phyloP scores from a whole-genome alignment of 92 coral and sea anemone genomes.

The Metridium senile region DNA sequence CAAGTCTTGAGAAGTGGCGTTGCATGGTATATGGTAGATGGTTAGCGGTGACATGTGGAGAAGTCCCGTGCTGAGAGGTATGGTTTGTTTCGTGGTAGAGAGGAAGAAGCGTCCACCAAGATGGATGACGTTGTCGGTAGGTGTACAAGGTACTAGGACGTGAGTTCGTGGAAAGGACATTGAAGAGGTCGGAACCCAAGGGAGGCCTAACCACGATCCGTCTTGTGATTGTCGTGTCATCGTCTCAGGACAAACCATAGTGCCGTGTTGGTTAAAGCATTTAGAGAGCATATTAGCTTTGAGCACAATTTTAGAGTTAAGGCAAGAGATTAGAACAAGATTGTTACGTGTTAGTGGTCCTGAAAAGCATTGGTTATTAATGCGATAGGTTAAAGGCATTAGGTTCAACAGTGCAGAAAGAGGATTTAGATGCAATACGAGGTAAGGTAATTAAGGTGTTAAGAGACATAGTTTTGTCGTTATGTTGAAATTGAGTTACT shows the following conservation, averaged over 20 bases:
- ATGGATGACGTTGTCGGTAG: background rate
- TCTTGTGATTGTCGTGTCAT: background rate
- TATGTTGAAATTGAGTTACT: background rate
- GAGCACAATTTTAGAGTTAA: background rate
- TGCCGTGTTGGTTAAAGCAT: constrained; percentile 8
- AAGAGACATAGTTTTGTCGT: background rate
- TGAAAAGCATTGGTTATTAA: background rate
- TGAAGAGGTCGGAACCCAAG: constrained; percentile 5
- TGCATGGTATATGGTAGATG: constrained; percentile 29
- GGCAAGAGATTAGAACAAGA: constrained; percentile 12
- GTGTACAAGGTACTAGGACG: background rate
- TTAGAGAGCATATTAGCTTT: background rate
- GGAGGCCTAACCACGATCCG: constrained; percentile 25
- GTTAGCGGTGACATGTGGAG: constrained; percentile 5
- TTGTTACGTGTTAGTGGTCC: constrained; percentile 16
- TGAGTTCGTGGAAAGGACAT: background rate
- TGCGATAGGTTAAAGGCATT: constrained; percentile 1
- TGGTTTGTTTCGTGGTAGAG: background rate
- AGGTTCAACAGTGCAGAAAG: background rate
- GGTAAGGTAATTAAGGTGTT: background rate
- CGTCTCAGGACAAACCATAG: constrained; percentile 19
- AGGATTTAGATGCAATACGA: background rate
- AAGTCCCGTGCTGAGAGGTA: background rate
- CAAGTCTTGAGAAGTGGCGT: background rate
- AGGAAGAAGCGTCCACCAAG: constrained; percentile 13